Evolutionary conservation across 1,140 invertebrate genomes (phyloP), one percentile per base, ranked within the genome.

Genomic region (Pectinophora gossypiella): DNA sequence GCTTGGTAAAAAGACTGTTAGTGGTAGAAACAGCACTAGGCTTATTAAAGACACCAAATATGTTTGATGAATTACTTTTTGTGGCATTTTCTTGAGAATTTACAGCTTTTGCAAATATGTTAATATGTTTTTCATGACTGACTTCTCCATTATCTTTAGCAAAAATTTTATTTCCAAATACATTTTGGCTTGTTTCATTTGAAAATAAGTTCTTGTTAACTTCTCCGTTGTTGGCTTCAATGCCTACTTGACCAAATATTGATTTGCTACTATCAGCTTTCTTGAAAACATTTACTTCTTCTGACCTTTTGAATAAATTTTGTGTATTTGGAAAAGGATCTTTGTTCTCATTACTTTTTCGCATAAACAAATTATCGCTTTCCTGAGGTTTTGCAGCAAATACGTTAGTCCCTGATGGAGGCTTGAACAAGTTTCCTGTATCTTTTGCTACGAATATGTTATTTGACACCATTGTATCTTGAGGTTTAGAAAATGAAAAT

Each of bases 401-500:
- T 16, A 51, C 0, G 9, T 27, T 46, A 49, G 50, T 54, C 9
- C 40, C 50, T 43, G 21, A 15, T 19, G 56, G 13, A 19, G 42
- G 10, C 40, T 51, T 65, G 16, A 61, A 64, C 27, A 58, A 16
- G 47, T 43, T 66, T 21, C 32, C 21, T n/a, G 36, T 12, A 32
- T 61, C 56, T 51, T 59, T 62, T 43, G 55, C 56, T 19, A 55
- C 21, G 42, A 60, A 58, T 32, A 56, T 35, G 55, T 51, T 55
- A 53, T 49, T 56, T 7, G 51, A 15, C 9, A 12, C 27, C 19
- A 38, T 19, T 40, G 60, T 72, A 43, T 75, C 61, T 63, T 74
- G 63, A 43, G 84, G 84, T 43, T 82, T 81, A 19, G 84, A 87
- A 72, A 87, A 87, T 22, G 62, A 71, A 59, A 83, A 87, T 52